A percentile compares a stretch with the other conserved stretches of the same genome.
phyloP scores from a whole-genome alignment of 2,113 vertebrate genomes.

The Okapia johnstoni region DNA sequence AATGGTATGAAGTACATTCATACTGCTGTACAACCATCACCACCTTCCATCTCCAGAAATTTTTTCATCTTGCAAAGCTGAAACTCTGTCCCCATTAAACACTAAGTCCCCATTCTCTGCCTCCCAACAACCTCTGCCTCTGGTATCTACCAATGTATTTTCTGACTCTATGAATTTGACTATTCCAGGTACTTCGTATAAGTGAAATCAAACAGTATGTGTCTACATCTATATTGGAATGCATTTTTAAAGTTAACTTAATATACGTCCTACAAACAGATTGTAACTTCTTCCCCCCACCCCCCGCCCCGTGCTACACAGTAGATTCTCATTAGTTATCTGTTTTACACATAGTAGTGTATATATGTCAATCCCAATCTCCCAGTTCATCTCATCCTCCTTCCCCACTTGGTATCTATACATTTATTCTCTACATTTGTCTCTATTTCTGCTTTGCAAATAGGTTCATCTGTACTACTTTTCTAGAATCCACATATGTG shows the following conservation, averaged over 20 bases:
- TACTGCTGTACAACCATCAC: not conserved
- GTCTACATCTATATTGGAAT: not conserved
- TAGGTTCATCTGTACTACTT: not conserved
- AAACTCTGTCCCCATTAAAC: not conserved
- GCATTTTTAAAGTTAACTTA: not conserved
- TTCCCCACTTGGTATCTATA: not conserved
- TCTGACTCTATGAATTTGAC: not conserved
- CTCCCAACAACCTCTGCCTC: not conserved
- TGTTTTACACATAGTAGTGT: not conserved
- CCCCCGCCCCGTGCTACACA: not conserved
- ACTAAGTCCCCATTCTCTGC: not conserved
- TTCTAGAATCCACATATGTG: not conserved
- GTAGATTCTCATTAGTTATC: not conserved
- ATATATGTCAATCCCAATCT: not conserved
- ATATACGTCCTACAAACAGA: not conserved
- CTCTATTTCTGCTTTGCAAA: not conserved
- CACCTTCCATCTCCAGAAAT: not conserved
- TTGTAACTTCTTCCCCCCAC: not conserved
- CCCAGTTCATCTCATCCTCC: not conserved
- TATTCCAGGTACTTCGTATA: not conserved
- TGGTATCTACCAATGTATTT: not conserved
- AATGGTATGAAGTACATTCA: not conserved
- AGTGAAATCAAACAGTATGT: not conserved
- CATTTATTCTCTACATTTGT: not conserved
- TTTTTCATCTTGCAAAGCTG: not conserved